These are phyloP conservation scores for Epistrophe grossulariae DNA, from an alignment of 2,888 invertebrate genomes.

Conservation along the genomic window DNA sequence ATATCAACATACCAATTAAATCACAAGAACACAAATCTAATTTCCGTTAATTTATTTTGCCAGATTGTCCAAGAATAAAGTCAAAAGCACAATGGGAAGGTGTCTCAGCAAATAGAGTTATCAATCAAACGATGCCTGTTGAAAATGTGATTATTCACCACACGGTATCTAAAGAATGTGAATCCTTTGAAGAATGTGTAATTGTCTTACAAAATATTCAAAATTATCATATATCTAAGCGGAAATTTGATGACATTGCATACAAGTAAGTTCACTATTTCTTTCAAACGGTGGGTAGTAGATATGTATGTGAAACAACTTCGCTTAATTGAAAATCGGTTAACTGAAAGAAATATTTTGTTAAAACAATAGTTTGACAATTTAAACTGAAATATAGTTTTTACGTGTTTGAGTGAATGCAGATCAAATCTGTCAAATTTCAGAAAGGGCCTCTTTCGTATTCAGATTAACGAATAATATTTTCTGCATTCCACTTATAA, in stretches of 20 bases:
- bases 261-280: conserved; percentile 84
- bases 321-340: too few relatives aligned
- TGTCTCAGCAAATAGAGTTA: conserved; percentile 83
- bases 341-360: too few relatives aligned
- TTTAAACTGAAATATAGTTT: too few relatives aligned
- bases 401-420: too few relatives aligned
- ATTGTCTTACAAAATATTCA: conserved; percentile 85
- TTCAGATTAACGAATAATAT: too few relatives aligned
- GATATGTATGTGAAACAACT: too few relatives aligned
- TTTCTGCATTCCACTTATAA: too few relatives aligned
- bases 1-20: neutral
- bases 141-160: conserved; percentile 86
- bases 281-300: too few relatives aligned
- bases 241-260: conserved; percentile 85
- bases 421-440: too few relatives aligned
- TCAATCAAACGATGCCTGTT: conserved; percentile 86
- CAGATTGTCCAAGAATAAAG: conserved; percentile 85
- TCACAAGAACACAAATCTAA: neutral
- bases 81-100: conserved; percentile 87
- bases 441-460: too few relatives aligned
- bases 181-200: conserved; percentile 83
- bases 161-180: conserved; percentile 85
- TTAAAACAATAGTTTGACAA: too few relatives aligned
- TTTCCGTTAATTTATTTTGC: neutral
- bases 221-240: conserved; percentile 84